Conservation (phyloP, 2,113 vertebrate species). For the Pluvianellus socialis region DNA sequence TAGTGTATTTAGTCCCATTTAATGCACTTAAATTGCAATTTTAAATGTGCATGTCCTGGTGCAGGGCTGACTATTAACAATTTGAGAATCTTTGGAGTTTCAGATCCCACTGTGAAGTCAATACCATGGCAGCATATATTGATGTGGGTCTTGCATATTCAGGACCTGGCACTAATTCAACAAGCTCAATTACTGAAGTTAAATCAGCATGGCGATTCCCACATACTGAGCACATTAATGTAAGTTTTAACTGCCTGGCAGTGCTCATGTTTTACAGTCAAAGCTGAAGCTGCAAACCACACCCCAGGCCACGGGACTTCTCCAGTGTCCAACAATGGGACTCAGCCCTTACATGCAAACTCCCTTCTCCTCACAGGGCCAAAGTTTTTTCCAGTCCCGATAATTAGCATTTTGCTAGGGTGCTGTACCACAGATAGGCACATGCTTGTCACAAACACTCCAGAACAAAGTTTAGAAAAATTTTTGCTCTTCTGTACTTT, state of each 20-base stretch:
- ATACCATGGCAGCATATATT: background rate
- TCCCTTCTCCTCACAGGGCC: background rate
- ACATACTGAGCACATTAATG: background rate
- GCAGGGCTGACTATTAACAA: background rate
- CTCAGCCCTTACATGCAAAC: background rate
- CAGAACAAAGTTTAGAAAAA: background rate
- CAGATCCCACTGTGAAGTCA: background rate
- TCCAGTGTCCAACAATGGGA: background rate
- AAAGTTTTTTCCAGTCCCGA: background rate
- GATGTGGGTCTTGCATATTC: background rate
- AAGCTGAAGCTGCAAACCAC: background rate
- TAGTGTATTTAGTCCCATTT: background rate
- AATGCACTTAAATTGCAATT: background rate
- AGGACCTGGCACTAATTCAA: background rate
- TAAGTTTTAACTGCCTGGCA: background rate
- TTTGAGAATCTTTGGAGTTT: background rate
- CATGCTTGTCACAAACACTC: background rate
- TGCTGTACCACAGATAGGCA: background rate
- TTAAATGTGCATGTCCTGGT: background rate
- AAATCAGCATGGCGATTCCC: background rate
- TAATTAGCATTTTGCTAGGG: background rate
- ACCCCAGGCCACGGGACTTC: accelerated
- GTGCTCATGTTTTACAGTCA: background rate
- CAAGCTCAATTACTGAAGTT: background rate
- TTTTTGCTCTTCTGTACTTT: background rate